Percentiles rank a stretch among this genome's conserved stretches.
phyloP scores from a whole-genome alignment of 1,140 invertebrate species.

The Lepidostoma basale region DNA sequence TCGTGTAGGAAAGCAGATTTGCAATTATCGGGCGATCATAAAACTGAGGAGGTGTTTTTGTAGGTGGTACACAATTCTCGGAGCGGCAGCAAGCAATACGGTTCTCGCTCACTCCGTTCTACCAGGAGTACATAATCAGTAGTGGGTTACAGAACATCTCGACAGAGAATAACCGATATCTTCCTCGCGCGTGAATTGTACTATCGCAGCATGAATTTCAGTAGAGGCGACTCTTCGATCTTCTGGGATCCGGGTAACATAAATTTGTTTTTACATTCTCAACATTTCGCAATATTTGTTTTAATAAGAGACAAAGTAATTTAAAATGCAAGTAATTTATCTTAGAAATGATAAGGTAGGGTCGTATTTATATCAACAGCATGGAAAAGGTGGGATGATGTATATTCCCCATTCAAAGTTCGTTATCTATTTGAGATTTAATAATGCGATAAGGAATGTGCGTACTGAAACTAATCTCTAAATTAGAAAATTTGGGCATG shows the following conservation, averaged over 20 bases:
- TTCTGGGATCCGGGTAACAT: slow-evolving; percentile 35
- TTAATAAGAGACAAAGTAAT: no score
- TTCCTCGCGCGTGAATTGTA: no score
- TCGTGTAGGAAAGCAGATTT: slow-evolving; percentile 12
- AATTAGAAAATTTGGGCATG: no score
- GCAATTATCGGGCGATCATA: slow-evolving; percentile 25
- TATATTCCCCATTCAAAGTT: no score
- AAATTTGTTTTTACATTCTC: slow-evolving; percentile 10
- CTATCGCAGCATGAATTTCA: slow-evolving; percentile 14
- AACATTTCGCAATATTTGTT: not conserved
- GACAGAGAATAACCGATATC: not conserved
- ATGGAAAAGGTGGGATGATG: no score
- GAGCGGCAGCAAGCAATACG: not conserved
- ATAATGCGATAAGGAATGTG: no score
- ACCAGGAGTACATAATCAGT: slow-evolving; percentile 13
- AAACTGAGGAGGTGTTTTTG: not conserved
- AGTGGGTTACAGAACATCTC: not conserved
- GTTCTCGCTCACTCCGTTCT: not conserved
- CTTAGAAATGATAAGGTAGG: no score
- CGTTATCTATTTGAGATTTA: no score
- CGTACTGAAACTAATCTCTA: no score
- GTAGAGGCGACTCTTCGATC: not conserved
- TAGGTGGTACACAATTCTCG: not conserved
- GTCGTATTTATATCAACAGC: no score
- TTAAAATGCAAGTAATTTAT: no score